A percentile compares a stretch with the other conserved stretches of the same genome.
phyloP scores from a whole-genome alignment of 2,888 invertebrate genomes.

The Drosophila limbata region DNA sequence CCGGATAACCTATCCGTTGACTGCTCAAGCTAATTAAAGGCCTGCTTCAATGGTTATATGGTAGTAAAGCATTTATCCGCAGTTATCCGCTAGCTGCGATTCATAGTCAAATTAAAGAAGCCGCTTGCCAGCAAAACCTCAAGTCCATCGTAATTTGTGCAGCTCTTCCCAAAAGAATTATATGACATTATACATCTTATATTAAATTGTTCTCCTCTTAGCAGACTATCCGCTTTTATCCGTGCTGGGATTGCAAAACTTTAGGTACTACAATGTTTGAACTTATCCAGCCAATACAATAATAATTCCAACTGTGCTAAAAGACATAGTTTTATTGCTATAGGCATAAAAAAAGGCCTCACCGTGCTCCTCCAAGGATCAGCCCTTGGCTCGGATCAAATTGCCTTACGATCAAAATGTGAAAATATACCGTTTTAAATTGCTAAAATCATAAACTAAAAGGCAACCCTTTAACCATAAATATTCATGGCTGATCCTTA shows the following conservation, averaged over 20 bases:
- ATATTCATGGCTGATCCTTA: background rate
- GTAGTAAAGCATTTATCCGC: constrained; percentile 5
- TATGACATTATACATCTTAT: background rate
- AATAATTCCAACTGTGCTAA: background rate
- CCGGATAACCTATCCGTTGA: constrained; percentile 15
- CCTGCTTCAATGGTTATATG: constrained; percentile 11
- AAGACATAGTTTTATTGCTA: background rate
- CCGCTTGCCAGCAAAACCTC: background rate
- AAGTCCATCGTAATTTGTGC: background rate
- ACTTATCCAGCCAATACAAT: background rate
- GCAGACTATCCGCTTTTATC: background rate
- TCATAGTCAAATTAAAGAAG: background rate
- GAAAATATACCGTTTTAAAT: too few relatives aligned
- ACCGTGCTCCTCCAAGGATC: too few relatives aligned
- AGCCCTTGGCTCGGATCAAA: too few relatives aligned
- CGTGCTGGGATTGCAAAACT: background rate
- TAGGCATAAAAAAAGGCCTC: too few relatives aligned
- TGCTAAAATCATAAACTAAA: too few relatives aligned
- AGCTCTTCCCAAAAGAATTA: too few relatives aligned
- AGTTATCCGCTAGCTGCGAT: constrained; percentile 8
- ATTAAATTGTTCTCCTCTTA: background rate
- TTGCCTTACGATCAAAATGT: too few relatives aligned
- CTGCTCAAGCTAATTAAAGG: constrained; percentile 9
- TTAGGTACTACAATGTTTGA: too few relatives aligned
- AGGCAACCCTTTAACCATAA: too few relatives aligned